Percentiles rank a stretch among this genome's conserved stretches.
phyloP scores from a whole-genome alignment of 2,888 invertebrate genomes.

The Saturnia pavonia region DNA sequence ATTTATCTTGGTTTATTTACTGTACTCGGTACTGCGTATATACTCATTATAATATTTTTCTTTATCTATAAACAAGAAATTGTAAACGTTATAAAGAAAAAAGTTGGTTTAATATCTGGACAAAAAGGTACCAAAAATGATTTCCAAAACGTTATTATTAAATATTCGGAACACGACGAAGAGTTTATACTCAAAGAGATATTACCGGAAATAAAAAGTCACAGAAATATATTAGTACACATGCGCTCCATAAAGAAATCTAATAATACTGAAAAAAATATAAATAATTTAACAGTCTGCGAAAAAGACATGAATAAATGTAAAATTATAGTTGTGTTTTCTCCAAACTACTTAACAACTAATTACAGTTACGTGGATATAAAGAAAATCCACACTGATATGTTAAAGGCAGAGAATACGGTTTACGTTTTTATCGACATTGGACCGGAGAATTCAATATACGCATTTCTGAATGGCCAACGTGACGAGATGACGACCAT shows the following conservation, averaged over 20 bases:
- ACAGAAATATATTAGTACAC: conserved; percentile 50
- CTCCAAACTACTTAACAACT: conserved; percentile 68
- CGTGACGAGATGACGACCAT: conserved; percentile 58
- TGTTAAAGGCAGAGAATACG: conserved; percentile 63
- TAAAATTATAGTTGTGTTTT: conserved; percentile 61
- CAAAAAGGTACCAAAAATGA: conserved; percentile 28
- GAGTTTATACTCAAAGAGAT: conserved; percentile 65
- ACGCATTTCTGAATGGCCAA: conserved; percentile 69
- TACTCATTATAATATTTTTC: conserved; percentile 44
- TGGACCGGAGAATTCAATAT: conserved; percentile 70
- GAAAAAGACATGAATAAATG: conserved; percentile 41
- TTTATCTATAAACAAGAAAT: conserved; percentile 50
- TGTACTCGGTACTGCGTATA: conserved; percentile 40
- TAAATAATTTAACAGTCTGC: conserved; percentile 42
- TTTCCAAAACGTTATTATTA: conserved; percentile 45
- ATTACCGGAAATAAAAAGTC: conserved; percentile 55
- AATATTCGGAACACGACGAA: conserved; percentile 59
- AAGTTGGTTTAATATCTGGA: conserved; percentile 33
- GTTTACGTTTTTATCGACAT: conserved; percentile 68
- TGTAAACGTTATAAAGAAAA: conserved; percentile 44
- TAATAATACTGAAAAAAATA: conserved; percentile 40
- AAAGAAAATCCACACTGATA: conserved; percentile 69
- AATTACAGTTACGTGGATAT: conserved; percentile 69
- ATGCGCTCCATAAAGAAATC: conserved; percentile 40
- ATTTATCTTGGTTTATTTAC: conserved; percentile 46